Evolutionary conservation across 2,797 vertebrate genomes (phyloP).

Genomic region (Poecilia gillii): DNA sequence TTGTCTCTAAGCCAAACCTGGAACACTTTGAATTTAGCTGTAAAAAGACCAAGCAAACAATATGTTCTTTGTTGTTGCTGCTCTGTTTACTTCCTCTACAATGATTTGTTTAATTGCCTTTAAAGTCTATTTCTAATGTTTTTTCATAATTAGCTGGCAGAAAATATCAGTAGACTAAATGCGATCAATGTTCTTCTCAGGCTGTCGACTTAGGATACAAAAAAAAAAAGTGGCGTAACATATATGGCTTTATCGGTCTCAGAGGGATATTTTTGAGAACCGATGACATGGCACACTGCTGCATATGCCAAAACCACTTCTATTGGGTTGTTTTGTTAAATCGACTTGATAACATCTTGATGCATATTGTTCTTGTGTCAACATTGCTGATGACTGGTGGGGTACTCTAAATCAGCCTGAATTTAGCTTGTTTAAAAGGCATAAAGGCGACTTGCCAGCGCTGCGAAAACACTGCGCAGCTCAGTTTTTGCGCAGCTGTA

Average conservation of each 20-base stretch:
- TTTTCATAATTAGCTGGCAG: not conserved
- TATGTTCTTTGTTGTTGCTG: not conserved
- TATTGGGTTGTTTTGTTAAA: constrained; percentile 21
- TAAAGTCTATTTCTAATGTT: not conserved
- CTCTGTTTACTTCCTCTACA: not conserved
- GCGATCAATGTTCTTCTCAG: constrained; percentile 2
- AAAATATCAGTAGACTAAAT: not conserved
- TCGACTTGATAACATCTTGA: constrained; percentile 25
- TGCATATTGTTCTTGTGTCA: constrained; percentile 30
- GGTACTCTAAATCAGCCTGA: constrained; percentile 9
- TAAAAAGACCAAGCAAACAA: not conserved
- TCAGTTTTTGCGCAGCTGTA: constrained; percentile 9
- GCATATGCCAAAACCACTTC: constrained; percentile 24
- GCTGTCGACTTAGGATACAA: constrained; percentile 3
- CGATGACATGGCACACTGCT: constrained; percentile 8
- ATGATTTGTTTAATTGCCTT: constrained; percentile 4
- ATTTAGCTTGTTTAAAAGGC: constrained; percentile 16
- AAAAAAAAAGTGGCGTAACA: constrained; percentile 11
- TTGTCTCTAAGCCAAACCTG: not conserved
- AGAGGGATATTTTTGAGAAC: constrained; percentile 28
- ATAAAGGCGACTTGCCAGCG: constrained; percentile 22
- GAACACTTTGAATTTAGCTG: not conserved
- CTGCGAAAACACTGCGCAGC: not conserved
- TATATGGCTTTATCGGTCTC: constrained; percentile 10
- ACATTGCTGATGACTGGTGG: constrained; percentile 17